Evolutionary conservation across 2,113 vertebrate species (phyloP).

Genomic region (Sinocyclocheilus anophthalmus): DNA sequence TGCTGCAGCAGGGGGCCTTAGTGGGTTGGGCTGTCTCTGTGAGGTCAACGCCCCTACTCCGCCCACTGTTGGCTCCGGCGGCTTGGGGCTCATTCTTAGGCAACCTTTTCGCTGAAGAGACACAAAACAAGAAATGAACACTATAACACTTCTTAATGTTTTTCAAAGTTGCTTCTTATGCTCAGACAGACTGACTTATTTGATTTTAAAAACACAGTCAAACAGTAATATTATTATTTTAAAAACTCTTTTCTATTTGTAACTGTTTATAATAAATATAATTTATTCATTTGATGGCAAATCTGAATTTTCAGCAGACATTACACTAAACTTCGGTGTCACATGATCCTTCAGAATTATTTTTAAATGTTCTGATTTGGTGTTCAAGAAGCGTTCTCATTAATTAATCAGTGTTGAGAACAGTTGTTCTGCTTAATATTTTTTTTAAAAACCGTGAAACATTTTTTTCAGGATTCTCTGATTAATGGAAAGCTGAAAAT

Average conservation of each 20-base stretch:
- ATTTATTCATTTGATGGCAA: neutral
- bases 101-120: constrained; percentile 85
- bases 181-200: neutral
- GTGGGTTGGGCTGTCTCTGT: constrained; percentile 89
- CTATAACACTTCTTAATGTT: neutral
- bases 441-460: neutral
- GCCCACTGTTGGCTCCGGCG: constrained; percentile 80
- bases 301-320: neutral
- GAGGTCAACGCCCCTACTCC: constrained; percentile 92
- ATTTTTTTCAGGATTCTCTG: neutral
- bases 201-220: neutral
- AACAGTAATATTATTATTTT: neutral
- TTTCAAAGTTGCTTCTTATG: neutral
- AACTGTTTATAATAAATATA: no score
- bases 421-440: neutral
- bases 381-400: neutral
- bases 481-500: neutral
- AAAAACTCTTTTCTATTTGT: no score
- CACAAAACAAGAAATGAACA: neutral
- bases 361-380: neutral
- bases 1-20: constrained; percentile 94
- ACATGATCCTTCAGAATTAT: neutral
- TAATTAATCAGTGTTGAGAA: neutral
- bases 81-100: constrained; percentile 94
- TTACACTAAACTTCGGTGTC: neutral